Base-by-base conservation (phyloP, 2,797 vertebrate genomes). In the Scolopax rusticola region DNA sequence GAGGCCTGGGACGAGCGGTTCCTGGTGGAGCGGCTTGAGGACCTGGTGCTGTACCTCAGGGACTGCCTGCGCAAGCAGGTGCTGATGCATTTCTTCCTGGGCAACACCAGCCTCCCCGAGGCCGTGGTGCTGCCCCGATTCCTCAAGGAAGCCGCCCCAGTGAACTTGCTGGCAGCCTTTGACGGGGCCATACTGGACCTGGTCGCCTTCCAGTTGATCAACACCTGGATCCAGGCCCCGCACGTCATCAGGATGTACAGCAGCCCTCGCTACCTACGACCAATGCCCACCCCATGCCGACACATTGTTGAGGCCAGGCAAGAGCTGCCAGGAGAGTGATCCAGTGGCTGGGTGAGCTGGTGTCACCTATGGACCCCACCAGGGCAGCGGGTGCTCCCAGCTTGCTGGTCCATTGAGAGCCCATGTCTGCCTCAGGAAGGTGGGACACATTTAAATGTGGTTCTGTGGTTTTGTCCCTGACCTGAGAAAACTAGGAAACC, bases 71-170 rank as follows among this genome's bases (percentile, higher is more conserved):
- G 97, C 69, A 95, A 89, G 77, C 98, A 94, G 24, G 89, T 95
- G n/a, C 96, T 99, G 41, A 97, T 97, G 87, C 98, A 99, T 96
- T 98, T 98, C 40, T 98, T 99, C 75, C 93, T 99, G 56, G 98
- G 98, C 33, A 97, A 98, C 8, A 9, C 81, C 5, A 81, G 96
- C 6, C 84, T 98, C 2, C 97, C 98, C 0, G 98, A 98, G 63
- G 98, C 98, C 3, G 90, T 99, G 33, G 78, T 96, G 0, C 78
- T 98, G 81, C 99, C 99, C 20, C 98, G 98, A 33, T 95, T 98
- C 15, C 96, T 99, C 75, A 98, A 98, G 48, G 98, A 99, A 53
- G 97, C 97, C 0, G 5, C 96, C 5, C 97, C 98, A 0, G 97
- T 98, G 16, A 99, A 99, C 87, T 95, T 99, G 56, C 97, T 99